These are phyloP conservation scores for Plectropomus leopardus DNA, from an alignment of 2,113 vertebrate genomes.

Conservation along the genomic window DNA sequence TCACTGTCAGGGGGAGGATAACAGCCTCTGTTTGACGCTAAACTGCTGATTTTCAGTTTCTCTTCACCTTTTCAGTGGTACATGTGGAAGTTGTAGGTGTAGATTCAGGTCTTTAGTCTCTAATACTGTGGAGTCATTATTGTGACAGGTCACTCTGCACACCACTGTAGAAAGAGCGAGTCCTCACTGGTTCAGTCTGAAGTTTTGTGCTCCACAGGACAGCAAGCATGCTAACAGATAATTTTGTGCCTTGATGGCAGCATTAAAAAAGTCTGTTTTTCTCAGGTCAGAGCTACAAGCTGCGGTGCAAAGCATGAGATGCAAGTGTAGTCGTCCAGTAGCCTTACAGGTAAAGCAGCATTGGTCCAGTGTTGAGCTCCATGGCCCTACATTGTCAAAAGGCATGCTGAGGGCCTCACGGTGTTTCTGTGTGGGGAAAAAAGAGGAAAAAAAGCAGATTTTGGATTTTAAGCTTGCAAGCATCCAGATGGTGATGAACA, in stretches of 20 bases:
- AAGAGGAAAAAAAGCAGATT: background rate
- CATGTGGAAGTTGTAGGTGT: background rate
- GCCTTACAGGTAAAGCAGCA: conserved; percentile 76
- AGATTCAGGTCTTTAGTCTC: background rate
- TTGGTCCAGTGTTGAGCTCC: conserved; percentile 83
- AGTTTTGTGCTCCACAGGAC: background rate
- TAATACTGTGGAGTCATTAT: background rate
- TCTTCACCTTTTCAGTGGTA: background rate
- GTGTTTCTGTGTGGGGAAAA: conserved; percentile 54
- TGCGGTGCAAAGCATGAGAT: conserved; percentile 29
- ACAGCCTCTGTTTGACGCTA: background rate
- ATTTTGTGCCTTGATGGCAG: background rate
- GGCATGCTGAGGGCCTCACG: conserved; percentile 52
- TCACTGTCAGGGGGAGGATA: background rate
- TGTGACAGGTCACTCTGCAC: background rate
- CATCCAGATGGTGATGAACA: background rate
- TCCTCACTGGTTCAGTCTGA: background rate
- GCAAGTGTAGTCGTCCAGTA: conserved; percentile 51
- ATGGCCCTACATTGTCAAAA: conserved; percentile 48
- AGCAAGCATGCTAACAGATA: background rate
- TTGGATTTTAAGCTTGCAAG: background rate
- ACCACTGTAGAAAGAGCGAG: background rate
- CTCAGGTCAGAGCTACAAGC: conserved; percentile 30
- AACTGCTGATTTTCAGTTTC: conserved; percentile 1
- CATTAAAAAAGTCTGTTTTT: background rate